Conservation (phyloP, 2,888 invertebrate genomes). For the Pseudanteris insignis region DNA sequence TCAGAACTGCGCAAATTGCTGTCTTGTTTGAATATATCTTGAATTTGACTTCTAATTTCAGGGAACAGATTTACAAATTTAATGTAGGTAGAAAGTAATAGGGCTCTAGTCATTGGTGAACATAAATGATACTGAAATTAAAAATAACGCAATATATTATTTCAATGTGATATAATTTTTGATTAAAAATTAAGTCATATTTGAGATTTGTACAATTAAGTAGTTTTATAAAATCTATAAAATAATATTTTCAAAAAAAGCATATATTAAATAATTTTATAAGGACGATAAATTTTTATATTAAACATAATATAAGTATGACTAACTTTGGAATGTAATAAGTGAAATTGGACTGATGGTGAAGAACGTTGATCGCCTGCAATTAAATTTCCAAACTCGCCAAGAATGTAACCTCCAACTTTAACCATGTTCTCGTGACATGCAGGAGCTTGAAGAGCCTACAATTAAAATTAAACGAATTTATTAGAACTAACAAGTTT, state of each 20-base stretch:
- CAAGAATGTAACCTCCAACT: slow-evolving; percentile 98
- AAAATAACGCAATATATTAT: background rate
- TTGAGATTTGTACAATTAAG: too few relatives aligned
- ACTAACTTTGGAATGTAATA: slow-evolving; percentile 90
- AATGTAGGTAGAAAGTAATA: slow-evolving; percentile 96
- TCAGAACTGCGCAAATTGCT: slow-evolving; percentile 97
- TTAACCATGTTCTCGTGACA: slow-evolving; percentile 99
- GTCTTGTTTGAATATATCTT: slow-evolving; percentile 92
- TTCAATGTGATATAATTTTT: too few relatives aligned
- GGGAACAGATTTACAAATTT: slow-evolving; percentile 99
- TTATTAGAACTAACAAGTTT: too few relatives aligned
- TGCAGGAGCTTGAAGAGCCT: slow-evolving; percentile 96
- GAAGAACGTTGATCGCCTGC: slow-evolving; percentile 98
- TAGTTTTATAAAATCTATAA: too few relatives aligned
- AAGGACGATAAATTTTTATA: too few relatives aligned
- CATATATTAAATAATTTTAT: too few relatives aligned
- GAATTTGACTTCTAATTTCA: slow-evolving; percentile 95
- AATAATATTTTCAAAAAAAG: too few relatives aligned
- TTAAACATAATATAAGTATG: too few relatives aligned
- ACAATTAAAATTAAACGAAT: slow-evolving; percentile 6
- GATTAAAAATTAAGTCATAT: too few relatives aligned
- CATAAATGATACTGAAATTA: slow-evolving; percentile 86
- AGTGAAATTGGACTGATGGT: slow-evolving; percentile 96
- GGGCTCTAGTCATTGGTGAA: slow-evolving; percentile 94
- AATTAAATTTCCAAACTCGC: slow-evolving; percentile 99